phyloP scores from a whole-genome alignment of 2,888 invertebrate genomes.

The Callosobruchus maculatus region DNA sequence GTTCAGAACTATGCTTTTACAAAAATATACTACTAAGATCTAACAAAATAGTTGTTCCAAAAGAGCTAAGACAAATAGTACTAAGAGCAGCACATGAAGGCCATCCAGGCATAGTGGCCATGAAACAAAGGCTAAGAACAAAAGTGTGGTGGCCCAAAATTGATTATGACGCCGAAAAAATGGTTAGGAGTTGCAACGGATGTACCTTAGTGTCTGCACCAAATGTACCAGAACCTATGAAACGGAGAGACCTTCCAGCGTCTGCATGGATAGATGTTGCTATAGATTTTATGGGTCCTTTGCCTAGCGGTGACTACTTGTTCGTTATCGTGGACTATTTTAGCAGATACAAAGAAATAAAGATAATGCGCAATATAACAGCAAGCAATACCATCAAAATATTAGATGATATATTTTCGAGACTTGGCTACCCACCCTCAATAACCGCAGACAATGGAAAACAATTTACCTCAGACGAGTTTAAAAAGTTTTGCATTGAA shows the following conservation, averaged over 20 bases:
- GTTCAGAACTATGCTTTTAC: slow-evolving; percentile 33
- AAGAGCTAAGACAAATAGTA: slow-evolving; percentile 15
- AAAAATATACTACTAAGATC: slow-evolving; percentile 25
- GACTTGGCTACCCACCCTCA: slow-evolving; percentile 18
- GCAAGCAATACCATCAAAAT: slow-evolving; percentile 12
- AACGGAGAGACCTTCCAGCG: slow-evolving; percentile 19
- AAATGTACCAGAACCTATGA: slow-evolving; percentile 17
- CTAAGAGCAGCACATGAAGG: slow-evolving; percentile 34
- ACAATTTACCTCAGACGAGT: slow-evolving; percentile 19
- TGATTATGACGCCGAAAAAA: no score
- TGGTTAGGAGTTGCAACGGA: slow-evolving; percentile 18
- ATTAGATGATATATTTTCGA: slow-evolving; percentile 23
- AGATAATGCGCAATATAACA: slow-evolving; percentile 21
- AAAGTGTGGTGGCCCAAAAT: no score
- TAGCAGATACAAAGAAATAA: slow-evolving; percentile 30
- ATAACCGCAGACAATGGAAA: slow-evolving; percentile 26
- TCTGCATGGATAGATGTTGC: slow-evolving; percentile 25
- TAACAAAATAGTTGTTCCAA: slow-evolving; percentile 24
- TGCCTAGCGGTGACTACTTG: slow-evolving; percentile 19
- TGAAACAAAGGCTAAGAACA: no score
- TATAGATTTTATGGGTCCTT: no score
- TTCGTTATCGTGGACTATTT: slow-evolving; percentile 30
- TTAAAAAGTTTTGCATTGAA: slow-evolving; percentile 21
- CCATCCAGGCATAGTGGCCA: slow-evolving; percentile 41
- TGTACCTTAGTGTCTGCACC: slow-evolving; percentile 21